These are phyloP conservation scores for Aphaenogaster floridana DNA, from an alignment of 1,140 invertebrate genomes.

Conservation along the genomic window DNA sequence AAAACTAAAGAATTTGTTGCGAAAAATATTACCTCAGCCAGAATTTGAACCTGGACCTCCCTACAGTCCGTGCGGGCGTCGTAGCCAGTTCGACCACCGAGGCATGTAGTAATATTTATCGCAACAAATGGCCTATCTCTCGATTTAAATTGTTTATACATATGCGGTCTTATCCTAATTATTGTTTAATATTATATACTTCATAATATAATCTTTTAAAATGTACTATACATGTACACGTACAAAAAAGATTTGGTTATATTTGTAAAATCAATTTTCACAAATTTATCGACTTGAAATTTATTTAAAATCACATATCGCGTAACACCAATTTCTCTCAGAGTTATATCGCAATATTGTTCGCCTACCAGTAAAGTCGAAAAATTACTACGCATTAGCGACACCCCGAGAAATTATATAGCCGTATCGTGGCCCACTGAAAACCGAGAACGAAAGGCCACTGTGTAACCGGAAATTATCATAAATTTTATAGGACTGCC, in stretches of 20 bases:
- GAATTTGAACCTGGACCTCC: too few species aligned
- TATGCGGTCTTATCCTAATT: too few species aligned
- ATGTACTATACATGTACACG: neutral
- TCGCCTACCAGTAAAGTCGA: conserved; percentile 9
- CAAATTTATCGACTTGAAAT: conserved; percentile 1
- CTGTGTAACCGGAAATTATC: conserved; percentile 47
- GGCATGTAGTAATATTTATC: too few species aligned
- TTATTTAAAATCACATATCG: neutral
- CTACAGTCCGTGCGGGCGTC: too few species aligned
- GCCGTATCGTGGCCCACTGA: conserved; percentile 9
- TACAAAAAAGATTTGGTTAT: neutral
- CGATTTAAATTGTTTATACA: too few species aligned
- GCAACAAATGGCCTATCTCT: too few species aligned
- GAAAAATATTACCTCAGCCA: too few species aligned
- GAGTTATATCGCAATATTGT: neutral
- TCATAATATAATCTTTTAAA: too few species aligned
- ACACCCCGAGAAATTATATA: conserved; percentile 34
- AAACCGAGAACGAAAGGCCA: conserved; percentile 35
- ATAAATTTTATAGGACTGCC: conserved; percentile 54
- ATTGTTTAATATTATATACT: too few species aligned
- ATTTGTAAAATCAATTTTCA: neutral
- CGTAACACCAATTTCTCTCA: conserved; percentile 5
- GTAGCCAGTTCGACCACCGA: too few species aligned
- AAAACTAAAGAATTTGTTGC: too few species aligned
- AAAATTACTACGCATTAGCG: conserved; percentile 53